Evolutionary conservation across 2,888 invertebrate species (phyloP), one percentile per base, ranked within the genome.

Genomic region (Drymonia ruficornis): DNA sequence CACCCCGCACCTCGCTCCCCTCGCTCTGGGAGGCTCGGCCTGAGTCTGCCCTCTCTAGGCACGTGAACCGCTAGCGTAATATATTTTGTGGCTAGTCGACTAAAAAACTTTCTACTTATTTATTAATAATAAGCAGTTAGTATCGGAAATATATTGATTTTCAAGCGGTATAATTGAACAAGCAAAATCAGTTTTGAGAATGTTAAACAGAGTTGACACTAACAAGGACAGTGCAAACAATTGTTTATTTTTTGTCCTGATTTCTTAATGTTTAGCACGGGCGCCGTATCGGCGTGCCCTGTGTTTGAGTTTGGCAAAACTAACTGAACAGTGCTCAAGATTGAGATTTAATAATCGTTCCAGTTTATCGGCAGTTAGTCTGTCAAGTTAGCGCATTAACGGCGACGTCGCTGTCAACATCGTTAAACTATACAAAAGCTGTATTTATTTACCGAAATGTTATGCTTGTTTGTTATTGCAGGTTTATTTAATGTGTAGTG

Each of bases 251-350:
- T 28, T 28, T 28, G 28, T 28, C 28, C 8, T 28, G 1, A 28
- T 28, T 28, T 28, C 6, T 28, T 7, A 28, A 28, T 28, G 28
- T 28, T 15, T 8, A 1, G 13, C 36, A 6, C 29, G 29, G 29
- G 19, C 53, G 13, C 49, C 7, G 15, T 12, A 31, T 15, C 11
- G 2, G 12, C 42, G 43, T 43, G 47, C 56, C 56, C 16, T 45
- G 48, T 62, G 58, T 67, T 62, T 55, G 58, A 57, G 16, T 67
- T 53, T 53, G 42, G 12, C 43, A 29, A 70, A 59, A 64, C 70
- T 57, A 57, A 62, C 53, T 58, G 55, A 57, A 60, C 62, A 59
- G 54, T 42, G 38, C 36, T 62, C 45, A 51, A 58, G 50, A 52
- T 59, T 51, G 48, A 45, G 38, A 47, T 56, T 56, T 59, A 53